Conservation (phyloP, 2,113 vertebrate species). For the Indri indri region DNA sequence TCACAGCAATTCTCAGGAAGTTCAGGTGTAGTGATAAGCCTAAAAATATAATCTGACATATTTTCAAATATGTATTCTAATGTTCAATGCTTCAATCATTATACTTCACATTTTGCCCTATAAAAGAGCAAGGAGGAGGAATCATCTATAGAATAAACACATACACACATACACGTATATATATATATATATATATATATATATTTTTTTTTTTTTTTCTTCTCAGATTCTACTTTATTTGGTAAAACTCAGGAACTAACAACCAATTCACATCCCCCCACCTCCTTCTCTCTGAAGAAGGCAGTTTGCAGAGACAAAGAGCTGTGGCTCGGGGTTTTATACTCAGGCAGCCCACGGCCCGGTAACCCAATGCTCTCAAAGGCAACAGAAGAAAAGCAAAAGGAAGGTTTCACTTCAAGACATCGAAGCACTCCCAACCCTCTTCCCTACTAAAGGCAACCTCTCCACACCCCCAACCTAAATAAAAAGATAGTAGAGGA, state of each 20-base stretch:
- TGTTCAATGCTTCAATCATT: slow-evolving; percentile 1
- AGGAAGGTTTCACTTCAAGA: slow-evolving; percentile 68
- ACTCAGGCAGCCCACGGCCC: slow-evolving; percentile 10
- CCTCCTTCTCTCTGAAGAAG: slow-evolving; percentile 65
- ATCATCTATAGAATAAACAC: background rate
- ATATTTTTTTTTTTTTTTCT: slow-evolving; percentile 25
- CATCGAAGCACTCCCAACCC: background rate
- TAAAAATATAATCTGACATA: slow-evolving; percentile 18
- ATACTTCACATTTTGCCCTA: background rate
- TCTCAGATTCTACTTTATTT: slow-evolving; percentile 88
- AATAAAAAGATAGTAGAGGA: slow-evolving; percentile 64
- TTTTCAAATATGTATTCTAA: background rate
- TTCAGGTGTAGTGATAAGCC: background rate
- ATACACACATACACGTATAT: background rate
- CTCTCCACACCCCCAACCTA: slow-evolving; percentile 52
- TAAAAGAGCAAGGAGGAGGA: background rate
- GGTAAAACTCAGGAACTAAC: slow-evolving; percentile 84
- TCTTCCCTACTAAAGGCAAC: background rate
- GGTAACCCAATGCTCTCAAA: slow-evolving; percentile 34
- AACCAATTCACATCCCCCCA: slow-evolving; percentile 60
- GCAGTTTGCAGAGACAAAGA: slow-evolving; percentile 49
- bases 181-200: background rate
- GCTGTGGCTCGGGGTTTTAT: slow-evolving; percentile 17
- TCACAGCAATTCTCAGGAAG: background rate
- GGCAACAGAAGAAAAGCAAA: slow-evolving; percentile 50